Percentiles rank a stretch among this genome's conserved stretches.
Conservation (phyloP, 2,797 vertebrate species). For the Rallus crepitans region DNA sequence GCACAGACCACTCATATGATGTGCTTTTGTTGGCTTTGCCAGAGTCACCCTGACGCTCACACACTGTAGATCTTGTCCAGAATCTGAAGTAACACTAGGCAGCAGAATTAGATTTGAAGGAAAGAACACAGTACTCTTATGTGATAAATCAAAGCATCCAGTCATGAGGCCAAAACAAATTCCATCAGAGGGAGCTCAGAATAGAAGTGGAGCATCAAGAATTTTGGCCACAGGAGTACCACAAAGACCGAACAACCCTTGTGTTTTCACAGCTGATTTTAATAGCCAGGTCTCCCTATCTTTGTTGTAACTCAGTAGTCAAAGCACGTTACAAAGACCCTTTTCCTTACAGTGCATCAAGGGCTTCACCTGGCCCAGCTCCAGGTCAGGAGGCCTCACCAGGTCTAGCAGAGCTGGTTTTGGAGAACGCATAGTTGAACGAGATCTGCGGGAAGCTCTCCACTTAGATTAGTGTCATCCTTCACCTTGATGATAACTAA, state of each 20-base stretch:
- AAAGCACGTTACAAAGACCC: not conserved
- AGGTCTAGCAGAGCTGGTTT: not conserved
- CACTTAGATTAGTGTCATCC: slow-evolving; percentile 52
- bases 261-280: not conserved
- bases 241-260: not conserved
- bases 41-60: not conserved
- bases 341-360: not conserved
- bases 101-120: not conserved
- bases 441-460: slow-evolving; percentile 16
- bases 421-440: not conserved
- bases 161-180: not conserved
- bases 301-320: not conserved
- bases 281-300: not conserved
- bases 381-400: not conserved
- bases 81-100: not conserved
- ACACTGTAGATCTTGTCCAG: not conserved
- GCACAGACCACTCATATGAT: not conserved
- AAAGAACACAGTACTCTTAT: not conserved
- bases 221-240: not conserved
- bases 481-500: slow-evolving; percentile 67
- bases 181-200: slow-evolving; percentile 25
- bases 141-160: slow-evolving; percentile 25
- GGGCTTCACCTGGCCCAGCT: not conserved
- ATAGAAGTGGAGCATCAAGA: not conserved
- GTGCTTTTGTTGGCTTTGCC: not conserved